Evolutionary conservation across 2,113 vertebrate genomes (phyloP).

Genomic region (Thunnus maccoyii): DNA sequence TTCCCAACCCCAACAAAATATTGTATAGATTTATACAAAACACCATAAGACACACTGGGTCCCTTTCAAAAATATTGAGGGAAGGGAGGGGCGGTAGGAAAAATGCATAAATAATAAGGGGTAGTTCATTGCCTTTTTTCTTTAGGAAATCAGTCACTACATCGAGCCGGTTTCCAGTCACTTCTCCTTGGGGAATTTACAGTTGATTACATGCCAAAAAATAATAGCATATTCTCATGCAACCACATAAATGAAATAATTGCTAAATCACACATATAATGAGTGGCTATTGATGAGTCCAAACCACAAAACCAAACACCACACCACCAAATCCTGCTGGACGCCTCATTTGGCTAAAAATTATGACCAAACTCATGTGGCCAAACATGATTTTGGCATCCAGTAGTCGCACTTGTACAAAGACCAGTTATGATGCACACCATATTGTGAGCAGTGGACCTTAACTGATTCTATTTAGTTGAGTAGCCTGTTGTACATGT

Average conservation of each 20-base stretch:
- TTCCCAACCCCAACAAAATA: neutral
- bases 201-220: neutral
- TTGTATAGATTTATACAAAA: neutral
- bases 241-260: neutral
- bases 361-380: neutral
- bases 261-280: neutral
- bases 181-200: neutral
- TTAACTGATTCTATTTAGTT: conserved; percentile 3
- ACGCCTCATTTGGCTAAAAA: conserved; percentile 2
- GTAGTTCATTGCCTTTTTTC: neutral
- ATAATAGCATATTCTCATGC: neutral
- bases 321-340: neutral
- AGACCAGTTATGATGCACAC: neutral
- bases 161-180: neutral
- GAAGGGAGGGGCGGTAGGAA: neutral
- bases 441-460: neutral
- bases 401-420: neutral
- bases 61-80: neutral
- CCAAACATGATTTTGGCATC: neutral
- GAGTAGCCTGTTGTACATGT: neutral
- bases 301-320: no score
- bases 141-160: neutral
- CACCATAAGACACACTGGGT: no score
- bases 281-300: neutral
- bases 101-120: no score